Evolutionary conservation across 2,888 invertebrate genomes (phyloP).

Genomic region (Tyria jacobaeae): DNA sequence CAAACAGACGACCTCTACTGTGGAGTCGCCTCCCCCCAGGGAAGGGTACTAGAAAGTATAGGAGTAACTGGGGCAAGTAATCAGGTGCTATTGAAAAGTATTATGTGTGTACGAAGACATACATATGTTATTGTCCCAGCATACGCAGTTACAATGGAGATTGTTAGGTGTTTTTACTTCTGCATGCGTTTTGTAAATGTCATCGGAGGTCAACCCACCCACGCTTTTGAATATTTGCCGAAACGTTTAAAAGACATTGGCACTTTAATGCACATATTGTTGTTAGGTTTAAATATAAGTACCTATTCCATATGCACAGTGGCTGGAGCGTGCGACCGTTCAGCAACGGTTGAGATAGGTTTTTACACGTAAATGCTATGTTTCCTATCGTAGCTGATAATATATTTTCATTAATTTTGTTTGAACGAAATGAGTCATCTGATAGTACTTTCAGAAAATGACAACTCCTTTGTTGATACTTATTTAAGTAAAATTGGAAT

Average conservation of each 20-base stretch:
- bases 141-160: no score
- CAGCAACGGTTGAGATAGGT: slow-evolving; percentile 1
- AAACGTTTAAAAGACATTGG: slow-evolving; percentile 6
- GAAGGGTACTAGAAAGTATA: slow-evolving; percentile 64
- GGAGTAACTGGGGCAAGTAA: neutral
- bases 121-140: neutral
- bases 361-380: neutral
- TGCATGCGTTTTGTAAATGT: no score
- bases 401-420: neutral
- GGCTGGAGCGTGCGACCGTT: neutral
- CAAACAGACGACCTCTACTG: slow-evolving; percentile 88
- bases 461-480: no score
- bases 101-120: neutral
- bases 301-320: neutral
- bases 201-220: neutral
- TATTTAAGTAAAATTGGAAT: no score
- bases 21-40: slow-evolving; percentile 65
- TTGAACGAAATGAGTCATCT: neutral
- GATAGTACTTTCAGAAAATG: no score
- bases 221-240: neutral
- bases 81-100: slow-evolving; percentile 2
- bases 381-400: slow-evolving; percentile 4
- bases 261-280: slow-evolving; percentile 1
- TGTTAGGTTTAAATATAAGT: neutral
- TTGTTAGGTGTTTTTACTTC: no score